Evolutionary conservation across 2,888 invertebrate species (phyloP), one percentile per base, ranked within the genome.

Genomic region (Listrodromus nycthemerus): DNA sequence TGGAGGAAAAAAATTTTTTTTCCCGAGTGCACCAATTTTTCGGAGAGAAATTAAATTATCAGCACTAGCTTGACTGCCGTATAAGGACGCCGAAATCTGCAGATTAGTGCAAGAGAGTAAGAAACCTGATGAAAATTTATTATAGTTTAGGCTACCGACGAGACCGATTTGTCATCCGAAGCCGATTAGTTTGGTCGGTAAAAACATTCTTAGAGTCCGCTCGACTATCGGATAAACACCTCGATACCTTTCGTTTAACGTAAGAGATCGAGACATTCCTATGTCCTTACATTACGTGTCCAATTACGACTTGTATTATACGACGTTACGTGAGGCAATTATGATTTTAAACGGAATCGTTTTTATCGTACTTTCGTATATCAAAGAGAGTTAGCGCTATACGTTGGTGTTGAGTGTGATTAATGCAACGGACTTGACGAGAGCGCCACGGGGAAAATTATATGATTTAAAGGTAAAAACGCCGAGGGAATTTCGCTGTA

Each of bases 361-460:
- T n/a, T 6, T 52, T 19, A 2, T 19, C 55, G 30, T 16, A 24
- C 8, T 55, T 21, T 55, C 24, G 10, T 55, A 55, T 55, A 55
- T 55, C 61, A 30, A 61, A 7, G 61, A 30, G 27, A 61, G 27
- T 61, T 61, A 30, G 61, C 7, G 2, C 61, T 61, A 7, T 16
- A 27, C 13, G 27, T 27, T 30, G 27, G 16, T 27, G 61, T 27
- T 27, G 30, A 30, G 61, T 61, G 61, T 61, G 61, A 61, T 30
- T 61, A 61, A 61, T 30, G 61, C 30, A 30, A 30, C 16, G 61
- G 16, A 61, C 61, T 61, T 27, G 30, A 27, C 61, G 61, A 61
- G 30, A 30, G 61, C 16, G 41, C 41, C 4, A 16, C 41, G 27
- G 13, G 27, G 27, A 30, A 30, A 61, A 61, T 61, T 61, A 27